Conservation (phyloP, 1,140 invertebrate genomes). For the Anoplolepis gracilipes region DNA sequence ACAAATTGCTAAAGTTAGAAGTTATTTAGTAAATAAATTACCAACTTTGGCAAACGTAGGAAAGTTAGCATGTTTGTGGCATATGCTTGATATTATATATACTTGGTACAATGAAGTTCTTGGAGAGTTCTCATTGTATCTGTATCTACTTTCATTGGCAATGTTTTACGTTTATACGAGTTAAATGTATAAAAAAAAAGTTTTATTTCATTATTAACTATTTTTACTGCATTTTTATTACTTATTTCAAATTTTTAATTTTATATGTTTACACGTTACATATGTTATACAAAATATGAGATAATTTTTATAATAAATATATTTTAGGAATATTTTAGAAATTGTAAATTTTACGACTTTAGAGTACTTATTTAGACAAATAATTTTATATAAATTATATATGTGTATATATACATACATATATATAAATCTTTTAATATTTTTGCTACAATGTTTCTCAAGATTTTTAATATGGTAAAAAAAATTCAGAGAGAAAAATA, state of each 20-base stretch:
- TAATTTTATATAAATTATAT: too few species aligned
- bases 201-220: neutral
- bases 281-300: neutral
- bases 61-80: conserved; percentile 47
- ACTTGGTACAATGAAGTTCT: conserved; percentile 6
- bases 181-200: neutral
- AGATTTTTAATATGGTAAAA: neutral
- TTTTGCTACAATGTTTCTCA: neutral
- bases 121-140: conserved; percentile 17
- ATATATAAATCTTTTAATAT: neutral
- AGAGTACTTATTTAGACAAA: neutral
- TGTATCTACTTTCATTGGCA: conserved; percentile 16
- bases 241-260: neutral
- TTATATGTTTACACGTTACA: neutral
- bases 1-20: conserved; percentile 50
- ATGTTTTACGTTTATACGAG: conserved; percentile 30
- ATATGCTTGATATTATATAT: conserved; percentile 44
- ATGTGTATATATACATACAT: too few species aligned
- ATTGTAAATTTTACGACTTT: neutral
- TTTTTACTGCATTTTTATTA: neutral
- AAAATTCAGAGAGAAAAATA: neutral
- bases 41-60: conserved; percentile 46
- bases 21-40: conserved; percentile 60
- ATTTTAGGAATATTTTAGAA: neutral
- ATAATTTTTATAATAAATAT: neutral